phyloP scores from a whole-genome alignment of 2,888 invertebrate species.

The Julus scanicus region DNA sequence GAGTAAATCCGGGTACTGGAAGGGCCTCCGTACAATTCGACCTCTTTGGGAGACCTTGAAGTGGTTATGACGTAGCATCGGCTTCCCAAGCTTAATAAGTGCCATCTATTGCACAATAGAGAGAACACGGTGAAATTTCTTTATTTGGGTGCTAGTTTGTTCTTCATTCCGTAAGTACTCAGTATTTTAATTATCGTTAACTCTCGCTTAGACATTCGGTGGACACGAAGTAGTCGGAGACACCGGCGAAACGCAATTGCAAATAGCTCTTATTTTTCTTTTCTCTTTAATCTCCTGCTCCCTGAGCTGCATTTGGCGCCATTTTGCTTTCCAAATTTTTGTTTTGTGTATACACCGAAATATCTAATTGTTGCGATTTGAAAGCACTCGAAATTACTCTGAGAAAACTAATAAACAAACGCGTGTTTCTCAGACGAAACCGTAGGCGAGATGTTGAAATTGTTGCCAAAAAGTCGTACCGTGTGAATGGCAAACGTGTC shows the following conservation, averaged over 20 bases:
- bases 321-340: slow-evolving; percentile 48
- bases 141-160: background rate
- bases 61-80: background rate
- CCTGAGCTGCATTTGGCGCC: slow-evolving; percentile 50
- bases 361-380: background rate
- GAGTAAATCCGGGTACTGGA: background rate
- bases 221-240: background rate
- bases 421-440: too few species aligned
- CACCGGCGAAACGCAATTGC: background rate
- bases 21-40: background rate
- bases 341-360: too few species aligned
- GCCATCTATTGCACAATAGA: slow-evolving; percentile 55
- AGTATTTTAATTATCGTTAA: background rate
- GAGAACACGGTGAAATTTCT: slow-evolving; percentile 50
- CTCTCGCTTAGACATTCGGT: background rate
- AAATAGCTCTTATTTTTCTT: background rate
- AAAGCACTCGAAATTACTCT: background rate
- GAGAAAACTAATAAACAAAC: too few species aligned
- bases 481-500: background rate
- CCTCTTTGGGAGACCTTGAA: slow-evolving; percentile 10
- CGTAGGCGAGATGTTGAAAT: too few species aligned
- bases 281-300: background rate
- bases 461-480: background rate
- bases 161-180: slow-evolving; percentile 50
- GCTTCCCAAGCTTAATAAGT: slow-evolving; percentile 70